Evolutionary conservation across 2,888 invertebrate species (phyloP), one percentile per base, ranked within the genome.

Genomic region (Caenorhabditis virilis): DNA sequence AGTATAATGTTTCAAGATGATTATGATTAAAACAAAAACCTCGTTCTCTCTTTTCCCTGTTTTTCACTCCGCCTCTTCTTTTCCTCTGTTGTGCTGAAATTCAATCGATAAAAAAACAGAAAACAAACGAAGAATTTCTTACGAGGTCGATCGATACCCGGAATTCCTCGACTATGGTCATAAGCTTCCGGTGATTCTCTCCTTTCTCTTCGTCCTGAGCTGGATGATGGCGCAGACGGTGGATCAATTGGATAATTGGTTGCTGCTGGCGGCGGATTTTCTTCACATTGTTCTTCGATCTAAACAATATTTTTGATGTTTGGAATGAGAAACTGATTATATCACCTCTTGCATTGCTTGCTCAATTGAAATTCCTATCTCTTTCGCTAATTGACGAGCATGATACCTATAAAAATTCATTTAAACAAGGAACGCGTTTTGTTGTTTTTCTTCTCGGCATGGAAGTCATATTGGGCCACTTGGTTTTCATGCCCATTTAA

Each of bases 111-210:
- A 9, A 30, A 30, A 30, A 30, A 9, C 13, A 9, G 30, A 30
- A 30, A 30, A 30, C 30, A 30, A 30, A 30, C 6, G 13, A 9
- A 6, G 13, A 9, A 9, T 30, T 6, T 30, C 30, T 30, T 30
- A 36, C 15, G 59, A 9, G 59, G 59, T 20, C 59, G 16, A 38
- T 59, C 59, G 6, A 59, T 51, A 30, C 59, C 59, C 1, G 59
- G 59, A 49, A 60, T 60, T n/a, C 60, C 60, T 38, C 39, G 15
- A 39, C 54, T 54, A 50, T 60, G 54, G 26, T 54, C 54, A 30
- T 30, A 9, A 13, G 13, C 7, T 30, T 30, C 30, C n/a, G n/a
- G n/a, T n/a, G n/a, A n/a, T n/a, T n/a, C n/a, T n/a, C n/a, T n/a
- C n/a, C n/a, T n/a, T n/a, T n/a, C n/a, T n/a, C n/a, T n/a, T n/a